These are phyloP conservation scores for Eremobia ochroleuca DNA, from an alignment of 2,888 invertebrate species.

Conservation along the genomic window DNA sequence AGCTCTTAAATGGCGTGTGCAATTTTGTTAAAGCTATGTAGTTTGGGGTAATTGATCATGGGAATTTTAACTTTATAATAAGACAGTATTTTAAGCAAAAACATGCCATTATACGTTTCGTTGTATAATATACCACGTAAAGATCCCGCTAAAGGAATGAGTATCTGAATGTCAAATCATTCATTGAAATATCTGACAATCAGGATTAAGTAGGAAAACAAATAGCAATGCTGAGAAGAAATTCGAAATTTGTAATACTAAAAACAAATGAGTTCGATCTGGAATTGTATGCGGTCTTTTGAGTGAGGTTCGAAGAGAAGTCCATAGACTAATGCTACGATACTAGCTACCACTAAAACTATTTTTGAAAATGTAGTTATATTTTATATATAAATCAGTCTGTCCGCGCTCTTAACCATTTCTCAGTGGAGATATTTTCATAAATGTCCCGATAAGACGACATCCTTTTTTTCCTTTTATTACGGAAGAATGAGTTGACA, in stretches of 20 bases:
- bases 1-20: too few species aligned
- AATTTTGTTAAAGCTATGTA: neutral
- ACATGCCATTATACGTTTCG: neutral
- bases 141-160: neutral
- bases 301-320: neutral
- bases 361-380: neutral
- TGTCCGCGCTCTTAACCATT: neutral
- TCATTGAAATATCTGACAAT: neutral
- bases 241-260: neutral
- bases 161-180: neutral
- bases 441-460: neutral
- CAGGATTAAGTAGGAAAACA: neutral
- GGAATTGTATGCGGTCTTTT: neutral
- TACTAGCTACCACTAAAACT: neutral
- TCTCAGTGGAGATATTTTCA: constrained; percentile 5
- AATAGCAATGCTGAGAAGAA: too few species aligned
- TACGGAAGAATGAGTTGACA: neutral
- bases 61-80: constrained; percentile 12
- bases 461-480: neutral
- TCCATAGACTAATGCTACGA: neutral
- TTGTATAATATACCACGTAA: neutral
- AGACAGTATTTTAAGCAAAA: neutral
- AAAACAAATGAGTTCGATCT: neutral
- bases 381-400: neutral
- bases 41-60: constrained; percentile 1